These are phyloP conservation scores for Carassius gibelio DNA, from an alignment of 2,113 vertebrate species.

Conservation along the genomic window DNA sequence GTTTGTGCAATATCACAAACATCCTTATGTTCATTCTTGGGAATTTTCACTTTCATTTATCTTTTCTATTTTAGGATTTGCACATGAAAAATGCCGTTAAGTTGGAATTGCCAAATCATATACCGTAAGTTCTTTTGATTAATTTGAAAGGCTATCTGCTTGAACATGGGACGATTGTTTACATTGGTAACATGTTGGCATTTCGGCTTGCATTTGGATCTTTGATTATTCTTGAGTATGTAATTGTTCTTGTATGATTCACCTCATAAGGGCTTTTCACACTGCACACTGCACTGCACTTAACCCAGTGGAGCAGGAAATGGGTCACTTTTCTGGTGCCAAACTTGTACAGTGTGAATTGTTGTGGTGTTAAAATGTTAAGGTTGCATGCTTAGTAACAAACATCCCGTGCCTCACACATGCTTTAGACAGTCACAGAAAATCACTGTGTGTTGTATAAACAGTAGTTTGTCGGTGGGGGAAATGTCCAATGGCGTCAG, in stretches of 20 bases:
- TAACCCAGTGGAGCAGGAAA: not conserved
- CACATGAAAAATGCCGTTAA: slow-evolving; percentile 76
- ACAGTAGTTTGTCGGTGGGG: not conserved
- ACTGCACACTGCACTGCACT: not conserved
- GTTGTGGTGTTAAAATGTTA: not conserved
- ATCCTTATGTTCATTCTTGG: not conserved
- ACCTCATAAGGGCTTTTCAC: not conserved
- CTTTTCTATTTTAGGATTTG: slow-evolving; percentile 64
- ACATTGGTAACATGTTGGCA: not conserved
- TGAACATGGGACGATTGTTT: not conserved
- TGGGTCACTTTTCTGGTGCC: not conserved
- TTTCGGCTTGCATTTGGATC: not conserved
- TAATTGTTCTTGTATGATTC: not conserved
- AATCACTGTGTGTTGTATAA: not conserved
- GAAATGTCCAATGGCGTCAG: not conserved
- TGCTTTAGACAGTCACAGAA: not conserved
- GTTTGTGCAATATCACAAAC: not conserved
- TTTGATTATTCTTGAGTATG: not conserved
- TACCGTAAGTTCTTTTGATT: slow-evolving; percentile 65
- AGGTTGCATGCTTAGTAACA: not conserved
- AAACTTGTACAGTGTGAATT: not conserved
- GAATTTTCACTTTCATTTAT: not conserved
- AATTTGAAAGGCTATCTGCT: not conserved
- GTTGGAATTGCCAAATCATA: slow-evolving; percentile 73
- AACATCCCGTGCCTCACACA: not conserved